A percentile compares a stretch with the other conserved stretches of the same genome.
Evolutionary conservation across 2,113 vertebrate genomes (phyloP).

Genomic region (Muntiacus reevesi): DNA sequence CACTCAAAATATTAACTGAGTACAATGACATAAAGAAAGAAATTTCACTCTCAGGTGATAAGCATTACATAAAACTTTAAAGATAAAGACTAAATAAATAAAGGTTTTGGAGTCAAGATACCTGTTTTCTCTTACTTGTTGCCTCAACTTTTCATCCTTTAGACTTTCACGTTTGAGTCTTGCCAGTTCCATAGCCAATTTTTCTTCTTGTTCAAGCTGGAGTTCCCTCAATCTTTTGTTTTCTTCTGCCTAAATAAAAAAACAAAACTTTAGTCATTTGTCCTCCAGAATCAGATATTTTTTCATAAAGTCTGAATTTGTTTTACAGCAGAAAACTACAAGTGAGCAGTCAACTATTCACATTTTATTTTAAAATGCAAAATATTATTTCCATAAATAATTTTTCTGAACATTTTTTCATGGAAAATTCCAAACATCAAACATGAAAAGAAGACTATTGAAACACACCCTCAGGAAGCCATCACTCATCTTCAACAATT

Average conservation of each 20-base stretch:
- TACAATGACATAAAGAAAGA: background rate
- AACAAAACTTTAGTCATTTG: background rate
- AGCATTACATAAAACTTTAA: background rate
- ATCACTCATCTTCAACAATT: background rate
- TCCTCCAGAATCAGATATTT: background rate
- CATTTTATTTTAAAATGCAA: slow-evolving; percentile 24
- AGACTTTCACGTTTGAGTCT: slow-evolving; percentile 82
- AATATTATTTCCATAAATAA: background rate
- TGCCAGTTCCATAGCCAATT: slow-evolving; percentile 86
- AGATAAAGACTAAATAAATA: background rate
- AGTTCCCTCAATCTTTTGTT: slow-evolving; percentile 67
- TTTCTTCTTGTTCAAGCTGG: slow-evolving; percentile 87
- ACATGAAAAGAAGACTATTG: background rate
- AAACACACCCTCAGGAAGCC: background rate
- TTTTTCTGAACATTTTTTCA: background rate
- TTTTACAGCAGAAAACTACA: background rate
- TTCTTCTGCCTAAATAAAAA: slow-evolving; percentile 83
- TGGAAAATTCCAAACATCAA: background rate
- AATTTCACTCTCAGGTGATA: background rate
- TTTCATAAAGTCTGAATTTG: background rate
- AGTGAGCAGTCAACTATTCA: background rate
- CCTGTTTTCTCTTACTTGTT: slow-evolving; percentile 92
- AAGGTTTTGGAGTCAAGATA: slow-evolving; percentile 55
- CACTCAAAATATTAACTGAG: background rate
- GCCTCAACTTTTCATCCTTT: slow-evolving; percentile 90